Evolutionary conservation across 35 echinoderm and acorn worm genomes (phyloP), one percentile per base, ranked within the genome.

Genomic region (Ophioderma brevispina): DNA sequence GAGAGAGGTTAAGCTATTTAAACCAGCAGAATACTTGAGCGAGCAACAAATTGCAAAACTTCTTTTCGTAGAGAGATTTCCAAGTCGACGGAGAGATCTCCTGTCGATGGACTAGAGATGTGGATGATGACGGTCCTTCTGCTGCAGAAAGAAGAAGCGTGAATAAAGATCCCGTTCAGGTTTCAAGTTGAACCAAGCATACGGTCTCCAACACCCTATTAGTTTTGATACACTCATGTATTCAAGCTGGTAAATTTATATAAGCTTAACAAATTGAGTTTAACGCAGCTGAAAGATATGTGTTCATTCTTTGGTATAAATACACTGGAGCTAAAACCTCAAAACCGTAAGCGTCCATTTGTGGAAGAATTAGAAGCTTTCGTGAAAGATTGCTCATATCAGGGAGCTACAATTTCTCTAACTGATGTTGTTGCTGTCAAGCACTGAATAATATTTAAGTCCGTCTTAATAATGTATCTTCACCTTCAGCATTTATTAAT

Each of bases 31-130:
- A 40, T 84, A 50, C 33, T 52, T 84, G 81, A 84, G 40, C 13
- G 46, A 42, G 32, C 40, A 84, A 52, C 81, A 84, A 23, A 84
- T 84, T 84, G 31, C 81, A n/a, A 25, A 55, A 34, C 81, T 84
- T 50, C 39, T 50, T 84, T 32, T 50, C 39, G n/a, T 15, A 42
- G 81, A 52, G 17, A 50, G 18, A 42, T 42, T 0, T 84, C 42
- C 34, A 52, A 78, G 35, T 23, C 21, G 18, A 13, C 19, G 35
- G 78, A 70, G 59, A 70, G 59, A 46, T 17, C 17, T 46, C 41
- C 41, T 46, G 41, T 8, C 17, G 41, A 46, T n/a, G 46, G 59
- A 2, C 59, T 25, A 25, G n/a, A 15, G 59, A 25, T 18, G 59
- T 11, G n/a, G 15, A 25, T 25, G 5, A 70, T 70, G 59, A 25